These are phyloP conservation scores for Cydia pomonella DNA, from an alignment of 1,140 invertebrate genomes.

Conservation along the genomic window DNA sequence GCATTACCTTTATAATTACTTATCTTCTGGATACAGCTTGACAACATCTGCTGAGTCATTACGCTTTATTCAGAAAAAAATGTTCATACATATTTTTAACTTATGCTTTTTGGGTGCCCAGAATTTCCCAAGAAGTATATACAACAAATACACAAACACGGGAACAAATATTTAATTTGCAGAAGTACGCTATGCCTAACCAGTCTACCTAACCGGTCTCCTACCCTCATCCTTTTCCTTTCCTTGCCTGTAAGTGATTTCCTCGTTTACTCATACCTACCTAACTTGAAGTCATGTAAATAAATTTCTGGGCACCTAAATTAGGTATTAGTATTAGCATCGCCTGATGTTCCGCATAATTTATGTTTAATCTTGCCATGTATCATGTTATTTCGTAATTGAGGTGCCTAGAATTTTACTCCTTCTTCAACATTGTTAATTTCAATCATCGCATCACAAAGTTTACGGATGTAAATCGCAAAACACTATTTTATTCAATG, in stretches of 20 bases:
- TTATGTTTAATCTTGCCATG: slow-evolving; percentile 14
- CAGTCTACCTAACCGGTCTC: slow-evolving; percentile 42
- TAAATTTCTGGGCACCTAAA: slow-evolving; percentile 18
- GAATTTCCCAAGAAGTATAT: slow-evolving; percentile 24
- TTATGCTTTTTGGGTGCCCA: slow-evolving; percentile 3
- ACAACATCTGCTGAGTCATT: too few relatives aligned
- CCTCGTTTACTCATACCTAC: background rate
- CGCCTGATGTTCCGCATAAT: background rate
- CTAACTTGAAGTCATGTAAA: background rate
- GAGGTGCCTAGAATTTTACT: slow-evolving; percentile 16
- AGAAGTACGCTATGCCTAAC: slow-evolving; percentile 74
- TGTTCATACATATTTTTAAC: too few relatives aligned
- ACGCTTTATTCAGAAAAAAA: too few relatives aligned
- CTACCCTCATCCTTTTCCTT: slow-evolving; percentile 42
- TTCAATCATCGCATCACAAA: too few relatives aligned
- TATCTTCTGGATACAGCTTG: too few relatives aligned
- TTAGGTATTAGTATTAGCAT: background rate
- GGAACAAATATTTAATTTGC: slow-evolving; percentile 46
- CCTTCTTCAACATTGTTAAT: too few relatives aligned
- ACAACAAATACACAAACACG: too few relatives aligned
- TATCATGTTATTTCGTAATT: background rate
- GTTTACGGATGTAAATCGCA: too few relatives aligned
- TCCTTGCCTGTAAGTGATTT: slow-evolving; percentile 49
- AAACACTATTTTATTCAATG: too few relatives aligned
- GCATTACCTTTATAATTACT: too few relatives aligned